Conservation (phyloP, 1,140 invertebrate species). For the Drosophila kepulauana region DNA sequence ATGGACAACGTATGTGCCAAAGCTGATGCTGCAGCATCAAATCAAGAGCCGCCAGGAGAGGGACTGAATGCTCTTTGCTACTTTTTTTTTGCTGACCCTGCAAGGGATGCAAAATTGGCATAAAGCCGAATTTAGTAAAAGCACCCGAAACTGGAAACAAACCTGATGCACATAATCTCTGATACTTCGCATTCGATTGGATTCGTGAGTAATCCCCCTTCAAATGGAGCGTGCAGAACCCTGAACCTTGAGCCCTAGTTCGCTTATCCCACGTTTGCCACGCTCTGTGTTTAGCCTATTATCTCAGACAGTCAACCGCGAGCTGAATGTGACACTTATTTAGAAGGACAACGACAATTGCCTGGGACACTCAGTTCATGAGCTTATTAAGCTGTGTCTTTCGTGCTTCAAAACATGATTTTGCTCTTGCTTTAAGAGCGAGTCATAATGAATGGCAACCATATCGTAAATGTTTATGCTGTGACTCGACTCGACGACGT, state of each 20-base stretch:
- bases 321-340: slow-evolving; percentile 15
- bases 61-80: background rate
- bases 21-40: slow-evolving; percentile 20
- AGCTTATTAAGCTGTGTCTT: slow-evolving; percentile 35
- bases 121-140: slow-evolving; percentile 2
- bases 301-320: slow-evolving; percentile 5
- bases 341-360: slow-evolving; percentile 12
- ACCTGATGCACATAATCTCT: slow-evolving; percentile 2
- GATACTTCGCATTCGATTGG: slow-evolving; percentile 6
- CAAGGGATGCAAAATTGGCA: slow-evolving; percentile 17
- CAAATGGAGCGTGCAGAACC: background rate
- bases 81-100: slow-evolving; percentile 24
- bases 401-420: slow-evolving; percentile 56
- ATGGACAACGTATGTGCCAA: slow-evolving; percentile 49
- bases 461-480: slow-evolving; percentile 73
- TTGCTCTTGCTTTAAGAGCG: slow-evolving; percentile 49
- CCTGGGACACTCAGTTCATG: slow-evolving; percentile 14
- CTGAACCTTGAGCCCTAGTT: background rate
- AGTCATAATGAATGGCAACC: slow-evolving; percentile 47
- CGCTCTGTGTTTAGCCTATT: slow-evolving; percentile 11
- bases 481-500: background rate
- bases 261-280: background rate
- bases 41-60: slow-evolving; percentile 5
- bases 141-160: background rate
- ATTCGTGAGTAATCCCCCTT: background rate